phyloP scores from a whole-genome alignment of 2,113 vertebrate species.

The Bucco capensis region DNA sequence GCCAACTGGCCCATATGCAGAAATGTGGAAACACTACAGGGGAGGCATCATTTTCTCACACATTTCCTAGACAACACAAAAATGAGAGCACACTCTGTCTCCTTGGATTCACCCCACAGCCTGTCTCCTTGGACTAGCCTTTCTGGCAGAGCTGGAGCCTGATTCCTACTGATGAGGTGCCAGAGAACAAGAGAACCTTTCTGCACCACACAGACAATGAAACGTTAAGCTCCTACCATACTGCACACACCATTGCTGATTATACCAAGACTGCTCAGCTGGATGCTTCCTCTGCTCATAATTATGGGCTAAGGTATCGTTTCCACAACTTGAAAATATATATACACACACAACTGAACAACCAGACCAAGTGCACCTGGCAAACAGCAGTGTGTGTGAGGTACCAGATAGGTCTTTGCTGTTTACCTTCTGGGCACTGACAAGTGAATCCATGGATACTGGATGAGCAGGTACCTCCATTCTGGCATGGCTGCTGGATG shows the following conservation, averaged over 20 bases:
- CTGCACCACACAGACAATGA: not conserved
- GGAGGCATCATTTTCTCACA: not conserved
- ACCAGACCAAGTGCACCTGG: not conserved
- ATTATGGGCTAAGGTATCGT: not conserved
- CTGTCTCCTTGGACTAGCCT: too few species aligned
- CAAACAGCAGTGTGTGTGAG: not conserved
- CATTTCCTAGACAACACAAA: not conserved
- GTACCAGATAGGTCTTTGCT: not conserved
- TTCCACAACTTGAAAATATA: not conserved
- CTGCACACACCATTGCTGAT: not conserved
- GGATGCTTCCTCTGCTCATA: not conserved
- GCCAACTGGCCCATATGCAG: not conserved
- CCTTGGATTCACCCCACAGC: not conserved
- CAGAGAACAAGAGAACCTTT: not conserved
- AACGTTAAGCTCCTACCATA: not conserved
- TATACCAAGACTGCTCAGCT: not conserved
- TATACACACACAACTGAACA: not conserved
- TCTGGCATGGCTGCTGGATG: slow-evolving; percentile 85
- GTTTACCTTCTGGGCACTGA: slow-evolving; percentile 88
- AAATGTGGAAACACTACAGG: not conserved
- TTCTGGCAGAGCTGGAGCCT: not conserved
- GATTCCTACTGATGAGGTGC: not conserved
- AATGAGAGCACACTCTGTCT: not conserved
- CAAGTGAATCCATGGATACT: slow-evolving; percentile 84
- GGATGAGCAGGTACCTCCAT: slow-evolving; percentile 87